Evolutionary conservation across 2,888 invertebrate genomes (phyloP).

Genomic region (Sialis fuliginosa): DNA sequence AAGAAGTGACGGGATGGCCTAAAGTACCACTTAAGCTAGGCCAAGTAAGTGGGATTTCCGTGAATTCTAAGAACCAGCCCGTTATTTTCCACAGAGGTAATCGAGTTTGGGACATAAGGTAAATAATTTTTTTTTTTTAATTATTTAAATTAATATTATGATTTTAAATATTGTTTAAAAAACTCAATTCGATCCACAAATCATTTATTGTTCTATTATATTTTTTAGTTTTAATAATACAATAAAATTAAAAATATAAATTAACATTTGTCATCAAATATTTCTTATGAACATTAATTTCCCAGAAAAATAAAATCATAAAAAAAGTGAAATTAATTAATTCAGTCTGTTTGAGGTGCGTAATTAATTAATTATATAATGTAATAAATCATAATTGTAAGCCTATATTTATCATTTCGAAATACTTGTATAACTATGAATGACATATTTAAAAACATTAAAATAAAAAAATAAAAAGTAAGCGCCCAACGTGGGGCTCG

Average conservation of each 20-base stretch:
- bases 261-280: too few species aligned
- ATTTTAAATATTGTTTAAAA: constrained; percentile 2
- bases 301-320: too few species aligned
- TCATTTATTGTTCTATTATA: too few species aligned
- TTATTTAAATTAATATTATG: constrained; percentile 1
- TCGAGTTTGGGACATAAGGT: constrained; percentile 61
- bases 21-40: constrained; percentile 47
- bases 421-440: neutral
- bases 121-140: constrained; percentile 15
- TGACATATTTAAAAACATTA: neutral
- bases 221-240: too few species aligned
- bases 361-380: neutral
- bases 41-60: constrained; percentile 72
- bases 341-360: too few species aligned
- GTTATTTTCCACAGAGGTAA: constrained; percentile 74
- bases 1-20: constrained; percentile 41
- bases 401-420: neutral
- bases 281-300: too few species aligned
- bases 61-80: constrained; percentile 59
- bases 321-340: too few species aligned
- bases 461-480: constrained; percentile 18
- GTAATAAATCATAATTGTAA: constrained; percentile 6
- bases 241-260: too few species aligned
- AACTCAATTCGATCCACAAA: too few species aligned
- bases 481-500: constrained; percentile 43